Percentiles rank a stretch among this genome's conserved stretches.
Conservation (phyloP, 2,113 vertebrate genomes). For the Coryphaenoides rupestris region DNA sequence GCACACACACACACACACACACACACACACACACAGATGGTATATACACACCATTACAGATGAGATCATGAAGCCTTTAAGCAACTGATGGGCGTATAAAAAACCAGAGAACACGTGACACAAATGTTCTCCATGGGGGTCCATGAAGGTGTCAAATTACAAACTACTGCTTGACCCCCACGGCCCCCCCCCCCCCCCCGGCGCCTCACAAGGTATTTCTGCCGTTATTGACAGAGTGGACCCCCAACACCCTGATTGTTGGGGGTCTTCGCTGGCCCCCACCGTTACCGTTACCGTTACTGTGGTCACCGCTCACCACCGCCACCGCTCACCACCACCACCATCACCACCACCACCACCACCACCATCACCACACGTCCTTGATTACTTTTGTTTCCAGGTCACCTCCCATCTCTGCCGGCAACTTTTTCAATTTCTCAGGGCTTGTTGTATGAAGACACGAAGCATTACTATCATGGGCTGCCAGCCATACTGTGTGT, state of each 20-base stretch:
- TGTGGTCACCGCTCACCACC: too few species aligned
- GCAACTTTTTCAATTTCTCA: slow-evolving; percentile 84
- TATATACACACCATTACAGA: slow-evolving; percentile 3
- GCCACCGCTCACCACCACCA: too few species aligned
- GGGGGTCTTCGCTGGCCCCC: slow-evolving; percentile 19
- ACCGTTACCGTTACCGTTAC: slow-evolving; percentile 20
- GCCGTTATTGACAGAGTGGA: slow-evolving; percentile 66
- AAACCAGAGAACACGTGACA: slow-evolving; percentile 39
- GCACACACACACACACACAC: too few species aligned
- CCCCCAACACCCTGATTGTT: slow-evolving; percentile 55
- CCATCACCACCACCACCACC: too few species aligned
- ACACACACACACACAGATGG: slow-evolving; percentile 4
- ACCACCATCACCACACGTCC: slow-evolving; percentile 50
- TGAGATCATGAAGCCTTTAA: too few species aligned
- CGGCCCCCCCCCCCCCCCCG: slow-evolving; percentile 34
- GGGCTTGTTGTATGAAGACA: slow-evolving; percentile 74
- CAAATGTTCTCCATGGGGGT: slow-evolving; percentile 52
- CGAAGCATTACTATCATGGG: slow-evolving; percentile 50
- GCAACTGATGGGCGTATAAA: too few species aligned
- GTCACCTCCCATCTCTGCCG: slow-evolving; percentile 73
- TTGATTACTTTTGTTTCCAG: slow-evolving; percentile 78
- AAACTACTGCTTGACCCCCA: slow-evolving; percentile 60
- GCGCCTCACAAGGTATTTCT: slow-evolving; percentile 61
- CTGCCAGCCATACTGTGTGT: slow-evolving; percentile 16
- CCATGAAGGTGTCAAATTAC: slow-evolving; percentile 67